phyloP scores from a whole-genome alignment of 2,113 vertebrate genomes.

The Phaethornis superciliosus region DNA sequence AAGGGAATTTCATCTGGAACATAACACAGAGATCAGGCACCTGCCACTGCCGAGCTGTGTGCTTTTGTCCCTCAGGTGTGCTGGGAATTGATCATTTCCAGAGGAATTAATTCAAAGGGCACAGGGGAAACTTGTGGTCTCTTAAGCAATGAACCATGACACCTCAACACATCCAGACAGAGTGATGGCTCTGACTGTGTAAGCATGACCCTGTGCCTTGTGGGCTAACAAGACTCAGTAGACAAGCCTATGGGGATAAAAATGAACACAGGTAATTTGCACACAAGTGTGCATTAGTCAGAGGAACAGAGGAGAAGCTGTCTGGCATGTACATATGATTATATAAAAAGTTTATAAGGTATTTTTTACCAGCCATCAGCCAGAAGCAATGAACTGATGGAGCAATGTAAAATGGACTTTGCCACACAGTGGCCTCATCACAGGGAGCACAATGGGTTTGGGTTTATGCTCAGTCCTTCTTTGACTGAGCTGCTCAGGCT shows the following conservation, averaged over 20 bases:
- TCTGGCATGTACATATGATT: not conserved
- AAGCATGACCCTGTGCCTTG: not conserved
- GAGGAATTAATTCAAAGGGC: not conserved
- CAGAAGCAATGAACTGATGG: not conserved
- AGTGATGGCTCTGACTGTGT: not conserved
- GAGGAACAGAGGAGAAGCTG: not conserved
- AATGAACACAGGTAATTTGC: not conserved
- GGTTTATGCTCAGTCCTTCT: not conserved
- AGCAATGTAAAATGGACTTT: not conserved
- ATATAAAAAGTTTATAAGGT: not conserved
- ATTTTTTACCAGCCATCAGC: not conserved
- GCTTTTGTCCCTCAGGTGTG: not conserved
- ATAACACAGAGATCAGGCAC: not conserved
- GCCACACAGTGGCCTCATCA: not conserved
- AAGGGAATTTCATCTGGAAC: not conserved
- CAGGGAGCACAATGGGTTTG: fast-evolving
- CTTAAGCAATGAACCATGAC: not conserved
- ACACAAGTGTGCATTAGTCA: fast-evolving
- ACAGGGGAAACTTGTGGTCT: not conserved
- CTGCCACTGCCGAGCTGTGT: not conserved
- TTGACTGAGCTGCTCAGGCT: not conserved
- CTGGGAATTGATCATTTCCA: not conserved
- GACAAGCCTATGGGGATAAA: not conserved
- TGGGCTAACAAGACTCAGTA: not conserved
- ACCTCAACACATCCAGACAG: not conserved